phyloP scores from a whole-genome alignment of 1,140 invertebrate species.

The Camponotus floridanus region DNA sequence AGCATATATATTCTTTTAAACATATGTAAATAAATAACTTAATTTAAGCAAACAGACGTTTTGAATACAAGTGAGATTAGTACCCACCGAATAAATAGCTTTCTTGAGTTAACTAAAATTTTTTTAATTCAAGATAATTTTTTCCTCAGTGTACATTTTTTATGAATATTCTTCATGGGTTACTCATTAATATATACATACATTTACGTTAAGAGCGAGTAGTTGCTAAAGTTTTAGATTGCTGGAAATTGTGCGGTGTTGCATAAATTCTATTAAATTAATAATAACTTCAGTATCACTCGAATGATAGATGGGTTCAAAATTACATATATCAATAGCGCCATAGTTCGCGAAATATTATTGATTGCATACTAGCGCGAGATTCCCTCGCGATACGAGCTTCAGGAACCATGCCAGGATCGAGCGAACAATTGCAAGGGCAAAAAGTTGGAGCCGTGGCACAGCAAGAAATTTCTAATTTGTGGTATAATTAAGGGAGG shows the following conservation, averaged over 20 bases:
- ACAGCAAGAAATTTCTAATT: conserved; percentile 85
- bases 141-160: too few relatives aligned
- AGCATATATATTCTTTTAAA: too few relatives aligned
- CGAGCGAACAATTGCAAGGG: conserved; percentile 78
- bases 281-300: conserved; percentile 1
- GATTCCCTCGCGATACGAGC: conserved; percentile 65
- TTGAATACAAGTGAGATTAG: too few relatives aligned
- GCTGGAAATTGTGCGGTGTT: background rate
- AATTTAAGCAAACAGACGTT: too few relatives aligned
- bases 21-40: too few relatives aligned
- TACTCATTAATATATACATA: background rate
- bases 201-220: background rate
- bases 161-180: background rate
- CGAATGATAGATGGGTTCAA: conserved; percentile 28
- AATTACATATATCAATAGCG: conserved; percentile 50
- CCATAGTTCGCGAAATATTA: conserved; percentile 66
- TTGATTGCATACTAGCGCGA: conserved; percentile 68
- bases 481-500: conserved; percentile 84
- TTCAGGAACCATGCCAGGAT: conserved; percentile 76
- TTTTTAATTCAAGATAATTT: too few relatives aligned
- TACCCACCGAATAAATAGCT: too few relatives aligned
- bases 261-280: conserved; percentile 1
- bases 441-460: conserved; percentile 81
- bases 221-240: background rate
- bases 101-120: too few relatives aligned